Evolutionary conservation across 2,113 vertebrate species (phyloP).

Genomic region (Nothocercus nigrocapillus): DNA sequence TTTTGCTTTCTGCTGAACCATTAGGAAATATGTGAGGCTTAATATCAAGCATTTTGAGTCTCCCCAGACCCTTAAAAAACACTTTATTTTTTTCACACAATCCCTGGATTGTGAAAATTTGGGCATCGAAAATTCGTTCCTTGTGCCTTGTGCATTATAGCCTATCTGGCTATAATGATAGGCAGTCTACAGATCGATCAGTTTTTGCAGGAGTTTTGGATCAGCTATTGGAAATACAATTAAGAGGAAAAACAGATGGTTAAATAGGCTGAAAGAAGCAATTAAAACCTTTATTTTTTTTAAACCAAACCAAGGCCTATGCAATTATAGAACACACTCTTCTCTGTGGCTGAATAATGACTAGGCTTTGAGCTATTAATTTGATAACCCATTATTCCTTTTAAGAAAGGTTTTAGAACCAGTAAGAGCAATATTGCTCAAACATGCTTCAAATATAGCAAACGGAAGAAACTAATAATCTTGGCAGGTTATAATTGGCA

Average conservation of each 20-base stretch:
- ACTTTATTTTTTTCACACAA: background rate
- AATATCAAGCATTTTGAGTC: background rate
- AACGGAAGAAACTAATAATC: background rate
- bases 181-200: background rate
- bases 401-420: background rate
- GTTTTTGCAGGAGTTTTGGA: background rate
- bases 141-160: too few relatives aligned
- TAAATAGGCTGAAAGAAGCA: background rate
- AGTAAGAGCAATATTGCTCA: background rate
- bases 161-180: background rate
- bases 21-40: fast-evolving
- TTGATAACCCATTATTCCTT: background rate
- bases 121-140: background rate
- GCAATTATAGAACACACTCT: background rate
- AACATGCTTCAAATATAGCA: background rate
- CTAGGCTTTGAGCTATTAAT: background rate
- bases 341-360: background rate
- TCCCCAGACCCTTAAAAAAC: background rate
- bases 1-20: background rate
- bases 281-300: background rate
- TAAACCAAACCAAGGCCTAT: background rate
- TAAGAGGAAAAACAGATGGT: background rate
- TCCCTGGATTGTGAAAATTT: background rate
- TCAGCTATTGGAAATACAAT: background rate
- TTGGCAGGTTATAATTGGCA: background rate